phyloP scores from a whole-genome alignment of 2,888 invertebrate genomes.

The Muscina levida region DNA sequence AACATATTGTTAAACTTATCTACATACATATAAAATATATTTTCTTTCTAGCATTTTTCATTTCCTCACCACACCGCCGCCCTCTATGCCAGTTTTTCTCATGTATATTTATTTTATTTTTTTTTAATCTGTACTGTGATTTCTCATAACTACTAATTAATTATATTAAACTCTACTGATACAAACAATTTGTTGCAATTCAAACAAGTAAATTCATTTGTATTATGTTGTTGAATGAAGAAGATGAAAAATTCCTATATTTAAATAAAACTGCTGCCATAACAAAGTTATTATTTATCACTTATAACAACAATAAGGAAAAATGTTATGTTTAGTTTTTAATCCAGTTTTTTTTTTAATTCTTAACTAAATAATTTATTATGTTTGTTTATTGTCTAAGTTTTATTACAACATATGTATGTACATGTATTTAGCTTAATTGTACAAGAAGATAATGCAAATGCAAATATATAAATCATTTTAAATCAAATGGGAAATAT shows the following conservation, averaged over 20 bases:
- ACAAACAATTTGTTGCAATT: slow-evolving; percentile 1
- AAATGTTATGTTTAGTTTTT: slow-evolving; percentile 14
- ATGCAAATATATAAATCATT: slow-evolving; percentile 10
- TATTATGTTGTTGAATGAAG: too few relatives aligned
- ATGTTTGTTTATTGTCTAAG: slow-evolving; percentile 37
- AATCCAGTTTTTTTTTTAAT: neutral
- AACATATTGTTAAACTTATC: slow-evolving; percentile 29
- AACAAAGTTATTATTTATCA: slow-evolving; percentile 44
- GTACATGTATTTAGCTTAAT: slow-evolving; percentile 51
- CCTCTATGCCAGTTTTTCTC: slow-evolving; percentile 9
- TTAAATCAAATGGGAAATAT: slow-evolving; percentile 36
- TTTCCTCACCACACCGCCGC: neutral
- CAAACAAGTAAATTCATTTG: neutral
- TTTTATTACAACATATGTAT: too few relatives aligned
- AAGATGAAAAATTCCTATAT: neutral
- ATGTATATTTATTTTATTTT: slow-evolving; percentile 7
- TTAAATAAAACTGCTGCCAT: slow-evolving; percentile 54
- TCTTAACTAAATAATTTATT: slow-evolving; percentile 27
- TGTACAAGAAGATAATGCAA: slow-evolving; percentile 13
- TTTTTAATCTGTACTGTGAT: slow-evolving; percentile 47
- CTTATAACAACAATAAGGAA: slow-evolving; percentile 14
- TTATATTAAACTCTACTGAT: slow-evolving; percentile 3
- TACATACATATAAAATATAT: too few relatives aligned
- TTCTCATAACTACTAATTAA: too few relatives aligned
- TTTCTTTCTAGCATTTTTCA: neutral